Evolutionary conservation across 2,797 vertebrate genomes (phyloP).

Genomic region (Epinephelus coioides): DNA sequence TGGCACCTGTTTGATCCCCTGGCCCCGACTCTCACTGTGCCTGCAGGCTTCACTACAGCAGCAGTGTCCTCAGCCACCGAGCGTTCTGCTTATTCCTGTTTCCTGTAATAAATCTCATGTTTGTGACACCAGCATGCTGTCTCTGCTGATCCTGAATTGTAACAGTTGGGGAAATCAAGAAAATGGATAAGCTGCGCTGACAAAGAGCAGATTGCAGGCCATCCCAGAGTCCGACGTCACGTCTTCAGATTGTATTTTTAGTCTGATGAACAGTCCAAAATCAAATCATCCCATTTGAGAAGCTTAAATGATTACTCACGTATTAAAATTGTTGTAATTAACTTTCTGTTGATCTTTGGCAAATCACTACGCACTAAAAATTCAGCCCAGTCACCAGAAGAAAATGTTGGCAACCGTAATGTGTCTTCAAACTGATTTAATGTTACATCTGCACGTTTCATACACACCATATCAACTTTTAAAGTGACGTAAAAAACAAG

Average conservation of each 20-base stretch:
- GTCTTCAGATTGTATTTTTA: neutral
- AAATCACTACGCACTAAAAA: neutral
- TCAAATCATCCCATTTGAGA: neutral
- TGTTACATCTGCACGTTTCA: too few relatives aligned
- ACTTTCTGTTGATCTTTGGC: neutral
- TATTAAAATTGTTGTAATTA: neutral
- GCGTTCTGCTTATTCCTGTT: neutral
- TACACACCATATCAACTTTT: too few relatives aligned
- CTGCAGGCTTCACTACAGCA: neutral
- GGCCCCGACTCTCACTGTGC: neutral
- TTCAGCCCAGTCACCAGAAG: too few relatives aligned
- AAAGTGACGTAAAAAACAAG: too few relatives aligned
- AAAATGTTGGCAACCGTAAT: too few relatives aligned
- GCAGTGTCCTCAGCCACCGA: neutral
- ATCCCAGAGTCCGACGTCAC: neutral
- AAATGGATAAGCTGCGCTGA: neutral
- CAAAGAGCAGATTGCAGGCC: neutral
- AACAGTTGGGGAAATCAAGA: conserved; percentile 9
- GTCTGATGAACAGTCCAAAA: neutral
- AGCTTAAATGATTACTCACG: neutral
- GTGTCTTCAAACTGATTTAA: too few relatives aligned
- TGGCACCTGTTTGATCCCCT: conserved; percentile 4
- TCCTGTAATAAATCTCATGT: neutral
- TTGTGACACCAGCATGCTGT: neutral
- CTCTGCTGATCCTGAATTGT: neutral